phyloP scores from a whole-genome alignment of 2,797 vertebrate genomes.

The Todus mexicanus region DNA sequence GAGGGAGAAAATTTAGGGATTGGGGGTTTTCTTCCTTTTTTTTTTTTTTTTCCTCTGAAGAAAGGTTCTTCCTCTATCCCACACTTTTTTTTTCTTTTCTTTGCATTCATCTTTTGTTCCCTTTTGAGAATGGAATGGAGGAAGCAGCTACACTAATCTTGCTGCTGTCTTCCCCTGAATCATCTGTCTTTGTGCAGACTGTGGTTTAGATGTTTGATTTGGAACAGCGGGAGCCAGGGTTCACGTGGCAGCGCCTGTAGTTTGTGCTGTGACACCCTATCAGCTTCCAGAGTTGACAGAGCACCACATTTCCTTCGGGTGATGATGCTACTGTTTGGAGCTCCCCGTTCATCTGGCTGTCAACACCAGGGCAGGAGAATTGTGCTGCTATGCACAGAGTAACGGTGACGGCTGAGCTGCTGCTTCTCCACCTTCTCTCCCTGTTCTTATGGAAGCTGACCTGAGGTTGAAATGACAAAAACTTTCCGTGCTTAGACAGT shows the following conservation, averaged over 20 bases:
- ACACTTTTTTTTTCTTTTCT: neutral
- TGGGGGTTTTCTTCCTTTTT: neutral
- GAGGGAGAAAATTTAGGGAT: neutral
- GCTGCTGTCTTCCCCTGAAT: neutral
- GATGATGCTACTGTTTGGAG: neutral
- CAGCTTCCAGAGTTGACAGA: neutral
- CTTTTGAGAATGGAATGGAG: neutral
- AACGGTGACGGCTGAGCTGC: neutral
- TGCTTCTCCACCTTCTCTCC: neutral
- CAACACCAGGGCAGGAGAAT: neutral
- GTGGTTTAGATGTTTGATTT: neutral
- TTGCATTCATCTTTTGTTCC: neutral
- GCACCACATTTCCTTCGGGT: neutral
- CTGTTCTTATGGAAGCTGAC: neutral
- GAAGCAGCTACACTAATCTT: neutral
- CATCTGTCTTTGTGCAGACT: neutral
- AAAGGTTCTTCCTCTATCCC: neutral
- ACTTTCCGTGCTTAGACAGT: neutral
- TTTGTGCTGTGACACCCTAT: neutral
- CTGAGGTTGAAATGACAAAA: neutral
- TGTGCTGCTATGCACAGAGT: neutral
- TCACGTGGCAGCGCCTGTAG: neutral
- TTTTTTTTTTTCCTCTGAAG: neutral
- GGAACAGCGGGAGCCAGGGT: neutral
- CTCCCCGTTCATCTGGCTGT: neutral